Percentiles rank a stretch among this genome's conserved stretches.
phyloP scores from a whole-genome alignment of 2,113 vertebrate genomes.

The Spilogale gracilis region DNA sequence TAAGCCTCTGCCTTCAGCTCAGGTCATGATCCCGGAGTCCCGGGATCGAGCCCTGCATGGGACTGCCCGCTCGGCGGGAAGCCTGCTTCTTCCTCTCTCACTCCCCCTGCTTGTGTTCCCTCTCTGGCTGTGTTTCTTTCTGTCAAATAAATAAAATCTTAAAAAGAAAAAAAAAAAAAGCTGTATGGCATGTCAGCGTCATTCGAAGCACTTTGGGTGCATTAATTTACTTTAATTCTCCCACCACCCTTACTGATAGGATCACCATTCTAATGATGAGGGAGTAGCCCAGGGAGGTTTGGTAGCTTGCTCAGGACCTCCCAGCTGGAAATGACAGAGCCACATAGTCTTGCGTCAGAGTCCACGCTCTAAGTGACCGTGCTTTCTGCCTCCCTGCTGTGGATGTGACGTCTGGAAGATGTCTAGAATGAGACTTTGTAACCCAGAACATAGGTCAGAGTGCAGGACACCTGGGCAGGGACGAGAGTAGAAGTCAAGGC shows the following conservation, averaged over 20 bases:
- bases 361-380: not conserved
- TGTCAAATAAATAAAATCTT: too few relatives aligned
- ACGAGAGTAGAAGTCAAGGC: not conserved
- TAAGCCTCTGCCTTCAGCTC: too few relatives aligned
- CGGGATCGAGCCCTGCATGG: too few relatives aligned
- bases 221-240: not conserved
- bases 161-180: too few relatives aligned
- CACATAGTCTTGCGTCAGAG: not conserved
- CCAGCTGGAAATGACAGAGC: not conserved
- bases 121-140: too few relatives aligned
- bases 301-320: not conserved
- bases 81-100: too few relatives aligned
- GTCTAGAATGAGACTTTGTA: not conserved
- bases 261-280: not conserved
- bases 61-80: too few relatives aligned
- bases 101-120: too few relatives aligned
- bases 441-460: not conserved
- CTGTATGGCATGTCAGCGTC: not conserved
- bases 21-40: too few relatives aligned
- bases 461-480: not conserved
- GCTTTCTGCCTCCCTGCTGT: not conserved
- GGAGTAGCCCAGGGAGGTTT: not conserved
- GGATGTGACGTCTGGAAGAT: not conserved
- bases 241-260: not conserved
- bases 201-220: not conserved